Percentiles rank a stretch among this genome's conserved stretches.
phyloP scores from a whole-genome alignment of 2,888 invertebrate species.

The Tenthredo distinguenda region DNA sequence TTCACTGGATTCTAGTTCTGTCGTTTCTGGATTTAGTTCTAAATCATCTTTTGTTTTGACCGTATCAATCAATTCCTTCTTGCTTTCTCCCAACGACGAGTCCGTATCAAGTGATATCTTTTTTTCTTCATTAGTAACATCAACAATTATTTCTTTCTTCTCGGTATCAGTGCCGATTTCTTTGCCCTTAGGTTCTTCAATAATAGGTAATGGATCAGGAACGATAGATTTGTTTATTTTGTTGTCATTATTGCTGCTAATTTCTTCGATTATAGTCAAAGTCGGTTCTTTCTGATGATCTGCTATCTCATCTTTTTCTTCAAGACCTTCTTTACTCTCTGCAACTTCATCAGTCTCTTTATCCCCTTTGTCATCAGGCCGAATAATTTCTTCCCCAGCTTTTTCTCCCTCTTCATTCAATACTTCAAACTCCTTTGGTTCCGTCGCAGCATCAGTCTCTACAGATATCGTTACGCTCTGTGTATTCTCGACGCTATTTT shows the following conservation, averaged over 20 bases:
- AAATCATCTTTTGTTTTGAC: conserved; percentile 16
- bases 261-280: conserved; percentile 68
- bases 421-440: conserved; percentile 7
- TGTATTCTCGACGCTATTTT: background rate
- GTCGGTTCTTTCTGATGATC: conserved; percentile 47
- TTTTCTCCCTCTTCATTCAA: background rate
- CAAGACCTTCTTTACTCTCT: conserved; percentile 55
- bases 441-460: background rate
- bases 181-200: conserved; percentile 70
- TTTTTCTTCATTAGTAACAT: conserved; percentile 38
- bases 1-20: conserved; percentile 1
- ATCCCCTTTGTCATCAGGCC: background rate
- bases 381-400: background rate
- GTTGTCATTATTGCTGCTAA: conserved; percentile 65
- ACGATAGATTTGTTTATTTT: conserved; percentile 65
- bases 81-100: conserved; percentile 9
- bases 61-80: conserved; percentile 55
- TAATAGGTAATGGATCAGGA: conserved; percentile 70
- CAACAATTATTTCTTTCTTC: conserved; percentile 43
- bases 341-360: conserved; percentile 37
- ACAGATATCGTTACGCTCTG: conserved; percentile 1
- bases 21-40: conserved; percentile 2
- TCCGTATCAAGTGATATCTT: conserved; percentile 35
- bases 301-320: conserved; percentile 48
- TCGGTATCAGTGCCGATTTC: conserved; percentile 22